Conservation (phyloP, 2,113 vertebrate species). For the Callionymus lyra region DNA sequence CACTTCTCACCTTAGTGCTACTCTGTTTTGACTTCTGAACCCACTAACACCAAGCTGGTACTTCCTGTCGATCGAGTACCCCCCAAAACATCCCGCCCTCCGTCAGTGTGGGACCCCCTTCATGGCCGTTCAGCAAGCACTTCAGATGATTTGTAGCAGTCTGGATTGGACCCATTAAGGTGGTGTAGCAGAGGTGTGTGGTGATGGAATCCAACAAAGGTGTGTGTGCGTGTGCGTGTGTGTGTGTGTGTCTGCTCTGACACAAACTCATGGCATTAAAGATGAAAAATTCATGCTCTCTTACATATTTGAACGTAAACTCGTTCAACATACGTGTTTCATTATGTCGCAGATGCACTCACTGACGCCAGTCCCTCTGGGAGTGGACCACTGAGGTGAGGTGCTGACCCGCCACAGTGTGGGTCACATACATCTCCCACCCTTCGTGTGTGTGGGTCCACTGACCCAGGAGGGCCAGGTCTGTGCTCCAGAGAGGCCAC, state of each 20-base stretch:
- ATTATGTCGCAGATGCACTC: slow-evolving; percentile 43
- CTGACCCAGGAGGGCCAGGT: slow-evolving; percentile 20
- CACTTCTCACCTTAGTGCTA: slow-evolving; percentile 2
- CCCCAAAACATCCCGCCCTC: background rate
- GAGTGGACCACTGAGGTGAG: slow-evolving; percentile 42
- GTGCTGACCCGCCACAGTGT: slow-evolving; percentile 41
- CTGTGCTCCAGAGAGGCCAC: slow-evolving; percentile 24
- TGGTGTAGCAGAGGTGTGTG: slow-evolving; percentile 50
- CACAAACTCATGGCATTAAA: slow-evolving; percentile 14
- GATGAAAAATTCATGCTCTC: slow-evolving; percentile 15
- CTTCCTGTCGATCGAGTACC: too few relatives aligned
- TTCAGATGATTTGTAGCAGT: slow-evolving; percentile 52
- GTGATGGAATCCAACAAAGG: slow-evolving; percentile 43
- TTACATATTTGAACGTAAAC: slow-evolving; percentile 24
- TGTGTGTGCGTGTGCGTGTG: slow-evolving; percentile 20
- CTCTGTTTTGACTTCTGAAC: too few relatives aligned
- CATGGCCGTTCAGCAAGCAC: too few relatives aligned
- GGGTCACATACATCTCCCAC: slow-evolving; percentile 34
- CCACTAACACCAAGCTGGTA: too few relatives aligned
- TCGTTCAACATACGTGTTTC: slow-evolving; percentile 46
- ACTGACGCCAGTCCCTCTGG: slow-evolving; percentile 27
- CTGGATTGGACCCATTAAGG: slow-evolving; percentile 64
- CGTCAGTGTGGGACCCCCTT: slow-evolving; percentile 21
- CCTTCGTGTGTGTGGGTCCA: slow-evolving; percentile 6
- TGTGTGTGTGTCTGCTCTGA: slow-evolving; percentile 16